These are phyloP conservation scores for Agrotis segetum DNA, from an alignment of 2,888 invertebrate species.

Conservation along the genomic window DNA sequence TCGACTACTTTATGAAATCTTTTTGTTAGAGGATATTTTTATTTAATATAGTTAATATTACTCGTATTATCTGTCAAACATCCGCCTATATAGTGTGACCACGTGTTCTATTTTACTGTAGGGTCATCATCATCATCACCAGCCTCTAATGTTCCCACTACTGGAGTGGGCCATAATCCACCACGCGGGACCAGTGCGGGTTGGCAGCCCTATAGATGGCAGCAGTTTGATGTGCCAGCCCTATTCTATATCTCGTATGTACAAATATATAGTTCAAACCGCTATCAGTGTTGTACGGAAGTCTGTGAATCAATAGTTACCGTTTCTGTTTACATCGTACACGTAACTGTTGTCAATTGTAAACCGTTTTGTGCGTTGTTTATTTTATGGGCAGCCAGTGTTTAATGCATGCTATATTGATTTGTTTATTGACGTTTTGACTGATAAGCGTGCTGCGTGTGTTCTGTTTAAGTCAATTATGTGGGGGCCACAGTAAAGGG, in stretches of 20 bases:
- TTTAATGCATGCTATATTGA: not conserved
- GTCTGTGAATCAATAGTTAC: conserved; percentile 73
- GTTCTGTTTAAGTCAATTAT: too few relatives aligned
- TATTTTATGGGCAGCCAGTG: conserved; percentile 14
- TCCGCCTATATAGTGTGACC: not conserved
- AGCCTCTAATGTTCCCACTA: too few relatives aligned
- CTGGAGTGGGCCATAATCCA: too few relatives aligned
- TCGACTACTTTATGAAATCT: too few relatives aligned
- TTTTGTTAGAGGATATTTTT: too few relatives aligned
- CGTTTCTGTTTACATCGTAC: conserved; percentile 61
- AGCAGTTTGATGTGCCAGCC: conserved; percentile 34
- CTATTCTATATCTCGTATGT: conserved; percentile 40
- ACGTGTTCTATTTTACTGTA: not conserved
- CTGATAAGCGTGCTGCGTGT: too few relatives aligned
- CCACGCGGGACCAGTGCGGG: too few relatives aligned
- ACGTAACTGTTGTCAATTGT: conserved; percentile 50
- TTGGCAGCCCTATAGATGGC: too few relatives aligned
- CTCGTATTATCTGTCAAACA: not conserved
- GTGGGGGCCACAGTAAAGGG: too few relatives aligned
- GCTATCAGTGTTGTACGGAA: conserved; percentile 69
- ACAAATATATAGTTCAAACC: conserved; percentile 33
- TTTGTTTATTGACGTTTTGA: too few relatives aligned
- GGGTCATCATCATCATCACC: too few relatives aligned
- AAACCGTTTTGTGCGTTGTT: conserved; percentile 40
- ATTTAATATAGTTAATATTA: not conserved